Evolutionary conservation across 2,797 vertebrate genomes (phyloP), one percentile per base, ranked within the genome.

Genomic region (Lepilemur septentrionalis): DNA sequence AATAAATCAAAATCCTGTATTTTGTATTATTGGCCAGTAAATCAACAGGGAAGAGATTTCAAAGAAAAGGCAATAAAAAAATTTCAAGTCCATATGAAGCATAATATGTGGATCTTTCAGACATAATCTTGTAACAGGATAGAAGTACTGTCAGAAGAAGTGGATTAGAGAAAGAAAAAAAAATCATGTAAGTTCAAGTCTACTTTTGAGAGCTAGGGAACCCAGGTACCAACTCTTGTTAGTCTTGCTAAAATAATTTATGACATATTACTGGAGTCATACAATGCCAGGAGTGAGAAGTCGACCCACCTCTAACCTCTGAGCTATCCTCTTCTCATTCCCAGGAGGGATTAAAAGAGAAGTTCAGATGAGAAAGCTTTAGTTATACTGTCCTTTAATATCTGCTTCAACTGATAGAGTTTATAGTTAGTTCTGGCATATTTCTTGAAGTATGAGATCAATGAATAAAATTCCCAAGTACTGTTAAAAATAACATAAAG

Each of bases 361-460:
- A 92, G 61, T 75, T 93, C 28, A 88, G 38, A 63, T 72, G 93
- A 93, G 61, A 89, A 91, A 84, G 48, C 57, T 86, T 59, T 61
- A 57, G 35, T 79, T 91, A 23, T 82, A 78, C 30, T 83, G 18
- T 70, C 38, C 35, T 95, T 96, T 79, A 89, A 57, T 83, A 93
- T 86, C 8, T 65, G 43, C 75, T 96, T 75, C 84, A 81, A 52
- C 65, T 86, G 63, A 65, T 61, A 94, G 73, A 92, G 73, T 95
- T 79, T 91, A 41, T 52, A 41, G 50, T 94, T 79, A 70, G 57
- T 57, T 2, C 69, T 94, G 88, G 75, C 75, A 95, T 43, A 30
- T 92, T 95, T 95, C 75, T 94, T 93, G 35, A 92, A 94, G 46
- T 73, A 28, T 95, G 78, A 81, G 61, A 91, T 82, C 78, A 89